Evolutionary conservation across 2,797 vertebrate species (phyloP), one percentile per base, ranked within the genome.

Genomic region (Acanthiza pusilla): DNA sequence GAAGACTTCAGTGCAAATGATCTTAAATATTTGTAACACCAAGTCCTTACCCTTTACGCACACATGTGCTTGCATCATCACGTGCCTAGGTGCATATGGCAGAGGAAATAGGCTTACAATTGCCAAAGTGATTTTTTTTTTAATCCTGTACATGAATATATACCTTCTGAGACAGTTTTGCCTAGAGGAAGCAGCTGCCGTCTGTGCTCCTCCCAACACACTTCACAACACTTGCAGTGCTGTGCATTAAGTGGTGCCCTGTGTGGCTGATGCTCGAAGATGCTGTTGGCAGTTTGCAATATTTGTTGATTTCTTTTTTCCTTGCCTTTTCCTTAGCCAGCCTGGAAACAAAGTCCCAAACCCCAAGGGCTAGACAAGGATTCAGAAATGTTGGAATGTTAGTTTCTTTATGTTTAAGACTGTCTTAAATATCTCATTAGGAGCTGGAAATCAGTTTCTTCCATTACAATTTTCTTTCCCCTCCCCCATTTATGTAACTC

Each of bases 401-500:
- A 16, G 63, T 82, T 82, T 88, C 42, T 43, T 83, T 22, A 7
- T 58, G 29, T 62, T n/a, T 73, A 65, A 40, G 55, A 54, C 70
- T 83, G 34, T 81, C 54, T 47, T 84, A 58, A 82, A n/a, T 72
- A 48, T 62, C 43, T 77, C 4, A 1, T 21, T 80, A 75, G 72
- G 48, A 88, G 32, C 32, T 78, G 48, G 34, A 78, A 72, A 81
- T 68, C 23, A 76, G 43, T 92, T 93, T 92, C 47, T 92, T 89
- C 72, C 30, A 4, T 45, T 76, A 78, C 6, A 45, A 11, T 88
- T 85, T 78, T 88, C 25, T 92, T 90, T 88, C 30, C 43, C 51
- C 45, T 95, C 61, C 47, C 29, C 21, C 30, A 18, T 85, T 94
- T 92, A 80, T 70, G 38, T 84, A 94, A 96, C 36, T 89, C 81